Evolutionary conservation across 1,140 invertebrate genomes (phyloP).

Genomic region (Diorhabda elongata): DNA sequence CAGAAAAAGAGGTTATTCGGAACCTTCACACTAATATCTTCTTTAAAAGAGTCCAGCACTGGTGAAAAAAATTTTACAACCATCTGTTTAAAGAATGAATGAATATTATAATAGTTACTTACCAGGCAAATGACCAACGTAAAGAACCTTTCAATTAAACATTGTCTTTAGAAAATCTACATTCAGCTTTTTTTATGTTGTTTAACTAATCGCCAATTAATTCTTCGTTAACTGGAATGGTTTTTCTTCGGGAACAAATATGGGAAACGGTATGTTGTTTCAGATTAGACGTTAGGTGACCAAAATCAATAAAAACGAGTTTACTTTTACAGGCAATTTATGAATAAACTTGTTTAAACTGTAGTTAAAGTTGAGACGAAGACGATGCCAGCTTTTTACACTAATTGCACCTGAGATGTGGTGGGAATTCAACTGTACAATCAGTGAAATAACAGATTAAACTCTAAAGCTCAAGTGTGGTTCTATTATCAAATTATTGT

Average conservation of each 20-base stretch:
- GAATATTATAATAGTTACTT: constrained; percentile 19
- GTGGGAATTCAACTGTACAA: no score
- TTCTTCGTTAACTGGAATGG: not conserved
- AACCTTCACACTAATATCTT: no score
- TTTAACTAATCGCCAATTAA: not conserved
- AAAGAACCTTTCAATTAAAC: constrained; percentile 29
- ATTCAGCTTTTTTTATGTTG: not conserved
- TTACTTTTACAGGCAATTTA: not conserved
- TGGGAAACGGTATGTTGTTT: constrained; percentile 2
- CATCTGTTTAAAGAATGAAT: constrained; percentile 19
- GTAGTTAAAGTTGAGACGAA: not conserved
- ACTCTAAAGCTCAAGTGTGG: no score
- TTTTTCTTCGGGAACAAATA: not conserved
- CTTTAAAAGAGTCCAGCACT: not conserved
- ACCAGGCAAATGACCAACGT: constrained; percentile 24
- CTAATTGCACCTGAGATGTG: no score
- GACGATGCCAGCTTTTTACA: no score
- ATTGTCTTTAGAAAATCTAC: constrained; percentile 11
- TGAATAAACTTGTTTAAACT: constrained; percentile 1
- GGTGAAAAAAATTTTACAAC: constrained; percentile 2
- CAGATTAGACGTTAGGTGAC: constrained; percentile 1
- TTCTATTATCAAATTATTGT: no score
- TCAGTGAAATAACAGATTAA: no score
- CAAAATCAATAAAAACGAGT: constrained; percentile 1
- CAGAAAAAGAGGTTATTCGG: no score